Evolutionary conservation across 2,113 vertebrate genomes (phyloP).

Genomic region (Asarcornis scutulata): DNA sequence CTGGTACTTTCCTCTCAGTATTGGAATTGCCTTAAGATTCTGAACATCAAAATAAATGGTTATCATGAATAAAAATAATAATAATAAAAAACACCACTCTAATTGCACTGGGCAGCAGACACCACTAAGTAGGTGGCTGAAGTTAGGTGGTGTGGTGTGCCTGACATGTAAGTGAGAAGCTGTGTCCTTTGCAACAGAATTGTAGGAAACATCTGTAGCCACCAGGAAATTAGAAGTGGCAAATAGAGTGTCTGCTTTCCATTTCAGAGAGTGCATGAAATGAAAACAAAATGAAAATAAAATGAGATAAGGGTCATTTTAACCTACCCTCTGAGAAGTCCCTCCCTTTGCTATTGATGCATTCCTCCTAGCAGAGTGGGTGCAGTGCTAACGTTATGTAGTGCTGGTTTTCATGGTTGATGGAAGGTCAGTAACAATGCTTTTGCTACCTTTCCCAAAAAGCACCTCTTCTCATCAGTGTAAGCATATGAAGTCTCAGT

Average conservation of each 20-base stretch:
- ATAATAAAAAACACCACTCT: neutral
- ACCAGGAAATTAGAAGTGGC: neutral
- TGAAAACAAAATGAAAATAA: neutral
- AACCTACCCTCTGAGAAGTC: neutral
- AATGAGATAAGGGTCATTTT: neutral
- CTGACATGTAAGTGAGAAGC: neutral
- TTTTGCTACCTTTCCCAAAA: neutral
- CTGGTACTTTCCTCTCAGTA: neutral
- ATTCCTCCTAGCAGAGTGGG: neutral
- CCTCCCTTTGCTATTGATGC: neutral
- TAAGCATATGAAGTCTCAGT: neutral
- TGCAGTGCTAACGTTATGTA: neutral
- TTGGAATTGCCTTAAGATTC: neutral
- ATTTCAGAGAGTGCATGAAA: neutral
- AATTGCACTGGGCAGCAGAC: too few relatives aligned
- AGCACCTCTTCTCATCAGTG: neutral
- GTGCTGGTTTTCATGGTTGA: neutral
- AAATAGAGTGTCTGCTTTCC: neutral
- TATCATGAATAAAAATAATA: neutral
- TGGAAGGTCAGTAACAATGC: neutral
- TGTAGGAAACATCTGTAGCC: conserved; percentile 25
- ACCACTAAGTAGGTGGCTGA: neutral
- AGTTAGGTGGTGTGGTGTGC: neutral
- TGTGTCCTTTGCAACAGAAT: neutral
- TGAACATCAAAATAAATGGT: neutral